A percentile compares a stretch with the other conserved stretches of the same genome.
phyloP scores from a whole-genome alignment of 1,140 invertebrate genomes.

The Caligus rogercresseyi region DNA sequence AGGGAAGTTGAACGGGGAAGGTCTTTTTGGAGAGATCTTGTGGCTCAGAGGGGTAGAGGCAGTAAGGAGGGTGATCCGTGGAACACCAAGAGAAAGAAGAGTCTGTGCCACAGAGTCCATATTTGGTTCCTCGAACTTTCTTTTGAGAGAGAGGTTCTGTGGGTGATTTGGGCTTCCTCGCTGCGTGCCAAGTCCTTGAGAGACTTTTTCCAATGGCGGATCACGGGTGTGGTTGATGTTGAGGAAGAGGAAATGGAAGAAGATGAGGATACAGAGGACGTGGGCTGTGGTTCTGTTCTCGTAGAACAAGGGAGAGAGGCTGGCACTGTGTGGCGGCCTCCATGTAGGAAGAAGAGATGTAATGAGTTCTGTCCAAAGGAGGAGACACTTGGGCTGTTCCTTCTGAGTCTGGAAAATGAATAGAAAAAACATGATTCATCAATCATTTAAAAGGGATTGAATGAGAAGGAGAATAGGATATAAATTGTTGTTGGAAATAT shows the following conservation, averaged over 20 bases:
- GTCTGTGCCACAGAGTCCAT: neutral
- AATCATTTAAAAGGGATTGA: neutral
- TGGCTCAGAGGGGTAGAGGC: neutral
- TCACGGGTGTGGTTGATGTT: neutral
- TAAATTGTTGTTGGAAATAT: neutral
- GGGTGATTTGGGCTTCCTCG: neutral
- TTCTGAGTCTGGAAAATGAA: conserved; percentile 12
- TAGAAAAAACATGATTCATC: neutral
- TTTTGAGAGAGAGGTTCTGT: neutral
- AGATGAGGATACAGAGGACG: neutral
- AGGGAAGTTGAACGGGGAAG: neutral
- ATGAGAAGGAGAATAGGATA: neutral
- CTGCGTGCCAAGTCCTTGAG: conserved; percentile 1
- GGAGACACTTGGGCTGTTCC: conserved; percentile 7
- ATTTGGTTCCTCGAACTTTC: neutral
- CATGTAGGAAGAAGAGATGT: neutral
- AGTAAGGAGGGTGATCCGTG: neutral
- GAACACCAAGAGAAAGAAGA: neutral
- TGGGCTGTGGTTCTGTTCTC: neutral
- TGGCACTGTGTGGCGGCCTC: neutral
- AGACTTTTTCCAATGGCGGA: conserved; percentile 16
- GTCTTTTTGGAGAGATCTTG: neutral
- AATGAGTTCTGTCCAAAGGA: neutral
- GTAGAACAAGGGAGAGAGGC: conserved; percentile 8
- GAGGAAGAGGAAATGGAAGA: neutral